Evolutionary conservation across 1,140 invertebrate species (phyloP).

Genomic region (Aleiodes sp.): DNA sequence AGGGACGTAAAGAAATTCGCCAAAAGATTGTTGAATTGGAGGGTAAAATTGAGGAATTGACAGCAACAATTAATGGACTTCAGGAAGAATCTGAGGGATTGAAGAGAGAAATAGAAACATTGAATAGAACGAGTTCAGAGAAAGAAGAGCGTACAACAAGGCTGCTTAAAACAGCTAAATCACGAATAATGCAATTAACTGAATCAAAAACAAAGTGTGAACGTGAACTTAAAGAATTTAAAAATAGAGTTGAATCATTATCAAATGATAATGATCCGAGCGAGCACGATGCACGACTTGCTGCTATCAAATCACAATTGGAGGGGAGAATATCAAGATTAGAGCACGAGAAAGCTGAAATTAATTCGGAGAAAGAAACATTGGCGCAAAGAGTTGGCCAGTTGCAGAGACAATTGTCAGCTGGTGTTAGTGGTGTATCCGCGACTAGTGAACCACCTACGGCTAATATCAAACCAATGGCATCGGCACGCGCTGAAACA

Average conservation of each 20-base stretch:
- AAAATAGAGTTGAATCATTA: conserved; percentile 66
- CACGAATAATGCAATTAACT: conserved; percentile 75
- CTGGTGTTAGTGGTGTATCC: conserved; percentile 73
- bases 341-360: conserved; percentile 81
- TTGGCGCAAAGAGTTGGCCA: conserved; percentile 77
- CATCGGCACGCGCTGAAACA: conserved; percentile 78
- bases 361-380: conserved; percentile 75
- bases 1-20: conserved; percentile 67
- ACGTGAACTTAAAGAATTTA: conserved; percentile 71
- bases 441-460: conserved; percentile 80
- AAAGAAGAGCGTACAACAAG: conserved; percentile 79
- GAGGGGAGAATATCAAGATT: conserved; percentile 75
- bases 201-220: conserved; percentile 72
- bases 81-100: conserved; percentile 74
- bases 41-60: conserved; percentile 72
- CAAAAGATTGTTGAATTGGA: conserved; percentile 56
- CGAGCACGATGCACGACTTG: conserved; percentile 71
- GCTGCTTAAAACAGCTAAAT: conserved; percentile 76
- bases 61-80: conserved; percentile 67
- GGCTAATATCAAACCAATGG: conserved; percentile 94
- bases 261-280: conserved; percentile 43
- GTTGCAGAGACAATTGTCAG: conserved; percentile 79
- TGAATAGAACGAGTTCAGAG: conserved; percentile 72
- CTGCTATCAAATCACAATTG: conserved; percentile 76
- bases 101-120: conserved; percentile 75